Evolutionary conservation across 2,888 invertebrate species (phyloP).

Genomic region (Napeogenes sylphis): DNA sequence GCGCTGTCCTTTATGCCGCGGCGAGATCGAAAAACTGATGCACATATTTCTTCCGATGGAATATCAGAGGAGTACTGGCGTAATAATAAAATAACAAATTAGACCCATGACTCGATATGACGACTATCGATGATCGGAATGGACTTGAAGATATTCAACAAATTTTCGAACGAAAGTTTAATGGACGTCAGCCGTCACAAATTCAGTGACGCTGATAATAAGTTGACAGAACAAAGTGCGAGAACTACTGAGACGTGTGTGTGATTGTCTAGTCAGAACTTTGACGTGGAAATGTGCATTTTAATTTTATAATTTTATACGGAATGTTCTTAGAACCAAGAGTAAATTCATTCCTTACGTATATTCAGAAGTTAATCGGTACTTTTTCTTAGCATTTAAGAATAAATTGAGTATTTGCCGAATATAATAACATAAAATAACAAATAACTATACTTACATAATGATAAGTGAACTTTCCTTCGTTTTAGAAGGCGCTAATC

Average conservation of each 20-base stretch:
- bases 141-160: slow-evolving; percentile 21
- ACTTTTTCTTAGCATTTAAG: slow-evolving; percentile 27
- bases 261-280: slow-evolving; percentile 68
- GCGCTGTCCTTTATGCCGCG: slow-evolving; percentile 86
- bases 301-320: slow-evolving; percentile 12
- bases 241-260: slow-evolving; percentile 33
- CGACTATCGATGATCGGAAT: slow-evolving; percentile 7
- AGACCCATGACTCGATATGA: slow-evolving; percentile 6
- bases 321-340: slow-evolving; percentile 11
- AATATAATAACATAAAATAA: slow-evolving; percentile 13
- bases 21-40: slow-evolving; percentile 82
- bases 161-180: slow-evolving; percentile 29
- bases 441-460: slow-evolving; percentile 19
- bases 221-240: slow-evolving; percentile 1
- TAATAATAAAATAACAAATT: slow-evolving; percentile 59
- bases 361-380: slow-evolving; percentile 17
- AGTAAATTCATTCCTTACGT: slow-evolving; percentile 11
- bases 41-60: slow-evolving; percentile 84
- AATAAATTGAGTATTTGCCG: slow-evolving; percentile 15
- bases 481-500: slow-evolving; percentile 63
- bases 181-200: slow-evolving; percentile 21
- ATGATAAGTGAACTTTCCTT: slow-evolving; percentile 42
- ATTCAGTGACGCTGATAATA: no score
- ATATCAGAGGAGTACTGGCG: slow-evolving; percentile 54
- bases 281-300: slow-evolving; percentile 28